phyloP scores from a whole-genome alignment of 2,113 vertebrate genomes.

The Ginglymostoma cirratum region DNA sequence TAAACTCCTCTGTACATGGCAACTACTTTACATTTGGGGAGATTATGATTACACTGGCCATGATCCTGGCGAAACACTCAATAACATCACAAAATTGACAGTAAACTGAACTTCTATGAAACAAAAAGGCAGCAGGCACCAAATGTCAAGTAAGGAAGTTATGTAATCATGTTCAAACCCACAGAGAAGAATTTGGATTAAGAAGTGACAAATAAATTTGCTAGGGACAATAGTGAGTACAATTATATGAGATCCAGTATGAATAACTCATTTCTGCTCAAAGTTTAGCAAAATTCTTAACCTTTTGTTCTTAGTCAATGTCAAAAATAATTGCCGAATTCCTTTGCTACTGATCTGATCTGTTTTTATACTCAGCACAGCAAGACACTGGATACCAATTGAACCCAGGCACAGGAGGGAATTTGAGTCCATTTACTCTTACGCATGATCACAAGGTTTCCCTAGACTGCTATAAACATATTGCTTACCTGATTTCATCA shows the following conservation, averaged over 20 bases:
- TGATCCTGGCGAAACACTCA: not conserved
- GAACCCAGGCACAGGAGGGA: not conserved
- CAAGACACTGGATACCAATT: not conserved
- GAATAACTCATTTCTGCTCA: not conserved
- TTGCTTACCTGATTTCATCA: slow-evolving; percentile 3
- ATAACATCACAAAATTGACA: not conserved
- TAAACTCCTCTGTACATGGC: not conserved
- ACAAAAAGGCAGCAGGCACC: not conserved
- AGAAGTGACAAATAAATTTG: not conserved
- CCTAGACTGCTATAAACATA: slow-evolving; percentile 8
- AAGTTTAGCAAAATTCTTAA: not conserved
- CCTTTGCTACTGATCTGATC: not conserved
- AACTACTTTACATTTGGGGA: not conserved
- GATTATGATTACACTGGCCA: not conserved
- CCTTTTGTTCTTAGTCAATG: slow-evolving; percentile 16
- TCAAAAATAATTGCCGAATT: not conserved
- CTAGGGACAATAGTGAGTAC: not conserved
- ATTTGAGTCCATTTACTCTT: slow-evolving; percentile 7
- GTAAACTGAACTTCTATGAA: not conserved
- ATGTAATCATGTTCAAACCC: not conserved
- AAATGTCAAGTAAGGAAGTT: not conserved
- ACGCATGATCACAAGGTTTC: not conserved
- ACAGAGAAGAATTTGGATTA: not conserved
- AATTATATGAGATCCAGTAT: not conserved
- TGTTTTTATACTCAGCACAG: not conserved